Base-by-base conservation (phyloP, 2,797 vertebrate species). In the Falco berigora region DNA sequence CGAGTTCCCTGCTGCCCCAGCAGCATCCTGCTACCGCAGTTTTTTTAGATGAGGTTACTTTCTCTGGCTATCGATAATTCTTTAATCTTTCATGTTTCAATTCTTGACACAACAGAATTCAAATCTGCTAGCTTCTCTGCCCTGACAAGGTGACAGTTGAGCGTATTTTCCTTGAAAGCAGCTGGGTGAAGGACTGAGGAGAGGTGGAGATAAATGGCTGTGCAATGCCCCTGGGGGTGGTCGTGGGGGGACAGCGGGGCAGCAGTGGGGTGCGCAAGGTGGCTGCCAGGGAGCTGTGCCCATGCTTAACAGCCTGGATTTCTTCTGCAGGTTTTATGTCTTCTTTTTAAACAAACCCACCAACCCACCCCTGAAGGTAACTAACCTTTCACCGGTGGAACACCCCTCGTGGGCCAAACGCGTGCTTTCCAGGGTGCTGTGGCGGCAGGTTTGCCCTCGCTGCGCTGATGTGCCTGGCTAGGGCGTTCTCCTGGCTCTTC, bases 201-300 rank as follows among this genome's bases (percentile, higher is more conserved):
- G 27, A 42, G 0, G 6, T 4, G 20, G 15, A 40, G 47, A 18
- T 42, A 18, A 49, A n/a, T 8, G 0, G 5, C 34, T 20, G 18
- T 3, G 32, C 4, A 4, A 0, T 5, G 16, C 6, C 20, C 23
- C 30, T 20, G 1, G 0, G 10, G 55, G 28, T 2, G 0, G 3
- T 36, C 34, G 4, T 40, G 77, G 27, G 53, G 7, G 8, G 5
- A 34, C 0, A 0, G 36, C 24, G 36, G 23, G 47, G 38, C 38
- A 76, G 28, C 66, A 74, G 55, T 5, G 8, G 30, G 30, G 15
- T 27, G 15, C 50, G 34, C 28, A 21, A 0, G 0, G 11, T 36
- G 25, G 34, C 78, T 66, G 50, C 64, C 9, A 6, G 52, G 55
- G 64, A 46, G 32, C 78, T 49, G 52, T 21, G 22, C 32, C 63